Base-by-base conservation (phyloP, 2,888 invertebrate genomes). In the Meganola albula region DNA sequence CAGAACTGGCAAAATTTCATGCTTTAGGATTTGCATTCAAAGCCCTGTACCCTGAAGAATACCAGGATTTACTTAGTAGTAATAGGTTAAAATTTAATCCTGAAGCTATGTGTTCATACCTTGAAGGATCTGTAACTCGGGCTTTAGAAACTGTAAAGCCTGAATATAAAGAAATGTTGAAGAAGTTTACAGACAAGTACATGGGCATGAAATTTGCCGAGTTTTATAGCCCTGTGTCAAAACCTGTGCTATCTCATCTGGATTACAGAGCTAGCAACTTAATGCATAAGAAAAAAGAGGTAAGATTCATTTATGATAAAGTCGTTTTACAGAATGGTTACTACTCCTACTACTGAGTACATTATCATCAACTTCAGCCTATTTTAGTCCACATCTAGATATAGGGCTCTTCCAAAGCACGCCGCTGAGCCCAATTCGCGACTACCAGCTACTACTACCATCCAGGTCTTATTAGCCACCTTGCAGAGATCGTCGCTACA, bases 21-120 rank as follows among this genome's bases (percentile, higher is more conserved):
- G 78, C 78, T 0, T 38, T 76, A 6, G 76, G 76, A 0, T 71
- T 76, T 7, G 71, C 66, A 0, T 55, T 58, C 29, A 48, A 46
- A 16, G 48, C 58, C 21, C 52, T 61, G 21, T 12, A 58, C n/a
- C 69, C 65, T 2, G 53, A 63, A 24, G 44, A 50, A 10, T n/a
- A n/a, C n/a, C n/a, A n/a, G n/a, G n/a, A n/a, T n/a, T n/a, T n/a
- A n/a, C n/a, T n/a, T n/a, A n/a, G n/a, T n/a, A n/a, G n/a, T n/a
- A n/a, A n/a, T n/a, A n/a, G n/a, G n/a, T n/a, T 20, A 20, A 7
- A 3, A 20, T 5, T 5, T 3, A n/a, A 20, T 2, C 10, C 29
- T 4, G 10, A 2, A 3, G 0, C 0, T 2, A 9, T 44, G 1
- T 2, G 13, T 0, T 4, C 0, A 2, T 6, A 32, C 2, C 1